These are phyloP conservation scores for Nibea albiflora DNA, from an alignment of 2,113 vertebrate species.

Conservation along the genomic window DNA sequence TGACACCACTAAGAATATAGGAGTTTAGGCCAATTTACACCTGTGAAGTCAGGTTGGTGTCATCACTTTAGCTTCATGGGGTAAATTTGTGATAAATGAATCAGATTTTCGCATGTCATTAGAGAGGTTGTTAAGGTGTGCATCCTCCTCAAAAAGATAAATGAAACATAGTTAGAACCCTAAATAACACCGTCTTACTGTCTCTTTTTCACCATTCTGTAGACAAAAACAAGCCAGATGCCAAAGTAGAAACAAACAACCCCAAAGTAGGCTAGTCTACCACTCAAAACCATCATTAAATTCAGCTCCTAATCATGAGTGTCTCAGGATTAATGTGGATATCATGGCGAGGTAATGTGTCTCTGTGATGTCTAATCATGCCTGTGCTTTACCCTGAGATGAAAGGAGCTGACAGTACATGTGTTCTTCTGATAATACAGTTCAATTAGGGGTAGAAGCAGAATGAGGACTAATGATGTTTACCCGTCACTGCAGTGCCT, in stretches of 20 bases:
- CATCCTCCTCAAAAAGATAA: too few relatives aligned
- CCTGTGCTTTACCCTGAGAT: slow-evolving; percentile 62
- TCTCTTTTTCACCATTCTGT: not conserved
- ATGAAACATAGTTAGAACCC: not conserved
- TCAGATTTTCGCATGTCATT: not conserved
- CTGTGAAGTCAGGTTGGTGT: not conserved
- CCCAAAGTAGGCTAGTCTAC: slow-evolving; percentile 44
- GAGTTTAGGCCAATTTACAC: not conserved
- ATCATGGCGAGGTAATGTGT: slow-evolving; percentile 64
- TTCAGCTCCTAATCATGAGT: slow-evolving; percentile 56
- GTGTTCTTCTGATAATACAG: slow-evolving; percentile 65
- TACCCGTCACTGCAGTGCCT: slow-evolving; percentile 50
- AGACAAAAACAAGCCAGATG: slow-evolving; percentile 24
- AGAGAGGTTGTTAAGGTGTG: not conserved
- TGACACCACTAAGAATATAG: not conserved
- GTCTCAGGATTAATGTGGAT: slow-evolving; percentile 60
- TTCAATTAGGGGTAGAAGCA: slow-evolving; percentile 65
- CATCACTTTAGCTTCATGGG: not conserved
- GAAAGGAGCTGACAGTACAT: slow-evolving; percentile 68
- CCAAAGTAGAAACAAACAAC: slow-evolving; percentile 48
- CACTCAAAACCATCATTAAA: slow-evolving; percentile 46
- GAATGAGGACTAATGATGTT: slow-evolving; percentile 74
- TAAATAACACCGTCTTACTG: not conserved
- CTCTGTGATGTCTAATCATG: slow-evolving; percentile 73
- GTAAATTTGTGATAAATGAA: not conserved